A percentile compares a stretch with the other conserved stretches of the same genome.
phyloP scores from a whole-genome alignment of 1,140 invertebrate species.

The Cydia splendana region DNA sequence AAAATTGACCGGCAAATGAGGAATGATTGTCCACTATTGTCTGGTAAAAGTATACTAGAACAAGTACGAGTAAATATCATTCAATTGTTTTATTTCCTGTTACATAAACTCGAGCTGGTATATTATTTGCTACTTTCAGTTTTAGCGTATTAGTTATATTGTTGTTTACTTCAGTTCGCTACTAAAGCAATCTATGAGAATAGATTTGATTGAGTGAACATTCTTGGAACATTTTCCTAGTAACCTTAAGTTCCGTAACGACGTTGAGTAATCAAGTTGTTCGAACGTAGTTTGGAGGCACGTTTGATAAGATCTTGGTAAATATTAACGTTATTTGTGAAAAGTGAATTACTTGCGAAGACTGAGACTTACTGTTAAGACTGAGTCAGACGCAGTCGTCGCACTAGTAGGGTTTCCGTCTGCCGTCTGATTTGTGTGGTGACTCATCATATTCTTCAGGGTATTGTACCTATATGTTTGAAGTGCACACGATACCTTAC shows the following conservation, averaged over 20 bases:
- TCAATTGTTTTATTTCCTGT: background rate
- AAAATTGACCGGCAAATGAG: constrained; percentile 16
- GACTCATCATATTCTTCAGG: constrained; percentile 16
- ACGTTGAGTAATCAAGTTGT: background rate
- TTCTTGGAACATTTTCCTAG: background rate
- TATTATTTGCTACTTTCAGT: background rate
- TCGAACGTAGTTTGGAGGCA: background rate
- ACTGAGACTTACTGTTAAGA: background rate
- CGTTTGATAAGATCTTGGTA: background rate
- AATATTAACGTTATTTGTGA: background rate
- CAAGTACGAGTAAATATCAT: background rate
- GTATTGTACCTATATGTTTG: background rate
- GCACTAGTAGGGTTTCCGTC: constrained; percentile 21
- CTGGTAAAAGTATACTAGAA: background rate
- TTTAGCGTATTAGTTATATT: background rate
- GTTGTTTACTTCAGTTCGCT: background rate
- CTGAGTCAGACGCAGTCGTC: background rate
- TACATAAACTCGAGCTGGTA: background rate
- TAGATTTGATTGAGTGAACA: background rate
- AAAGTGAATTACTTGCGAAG: background rate
- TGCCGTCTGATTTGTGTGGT: constrained; percentile 16
- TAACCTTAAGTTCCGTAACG: constrained; percentile 1
- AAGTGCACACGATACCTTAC: background rate
- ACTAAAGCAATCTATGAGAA: background rate
- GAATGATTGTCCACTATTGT: constrained; percentile 8